Conservation (phyloP, 1,140 invertebrate species). For the Camponotus pennsylvanicus region DNA sequence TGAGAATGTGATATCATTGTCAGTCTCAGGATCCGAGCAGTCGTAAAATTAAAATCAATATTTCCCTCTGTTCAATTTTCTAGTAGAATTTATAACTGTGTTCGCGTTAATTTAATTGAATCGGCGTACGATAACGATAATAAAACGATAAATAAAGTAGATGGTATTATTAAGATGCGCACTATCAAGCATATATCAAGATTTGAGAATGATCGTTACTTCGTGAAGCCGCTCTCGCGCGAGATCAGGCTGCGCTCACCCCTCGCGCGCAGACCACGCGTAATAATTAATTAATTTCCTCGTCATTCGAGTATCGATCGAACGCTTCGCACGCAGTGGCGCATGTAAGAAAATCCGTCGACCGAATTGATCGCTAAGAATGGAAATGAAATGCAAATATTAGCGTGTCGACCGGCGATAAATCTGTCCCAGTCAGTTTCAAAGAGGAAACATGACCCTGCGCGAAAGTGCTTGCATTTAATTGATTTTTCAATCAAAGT, state of each 20-base stretch:
- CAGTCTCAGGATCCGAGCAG: not conserved
- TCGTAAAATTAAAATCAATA: not conserved
- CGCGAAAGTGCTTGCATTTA: constrained; percentile 35
- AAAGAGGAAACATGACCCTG: constrained; percentile 25
- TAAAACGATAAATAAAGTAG: not conserved
- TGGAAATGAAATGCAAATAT: constrained; percentile 59
- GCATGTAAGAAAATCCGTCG: constrained; percentile 53
- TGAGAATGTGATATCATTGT: not conserved
- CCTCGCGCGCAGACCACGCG: constrained; percentile 55
- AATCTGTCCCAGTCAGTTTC: constrained; percentile 5
- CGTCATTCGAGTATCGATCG: constrained; percentile 54
- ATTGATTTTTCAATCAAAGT: constrained; percentile 48
- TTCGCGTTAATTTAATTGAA: constrained; percentile 17
- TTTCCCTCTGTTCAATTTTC: not conserved
- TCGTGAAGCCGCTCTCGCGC: constrained; percentile 31
- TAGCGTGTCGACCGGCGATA: not conserved
- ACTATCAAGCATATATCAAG: not conserved
- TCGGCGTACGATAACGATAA: constrained; percentile 7
- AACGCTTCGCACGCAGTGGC: constrained; percentile 44
- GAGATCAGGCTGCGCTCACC: constrained; percentile 40
- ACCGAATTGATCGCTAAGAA: constrained; percentile 21
- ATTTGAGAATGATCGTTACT: constrained; percentile 48
- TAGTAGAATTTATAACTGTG: not conserved
- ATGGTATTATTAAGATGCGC: constrained; percentile 28
- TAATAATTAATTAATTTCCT: constrained; percentile 63